Base-by-base conservation (phyloP, 2,113 vertebrate species). In the Acanthisitta chloris region DNA sequence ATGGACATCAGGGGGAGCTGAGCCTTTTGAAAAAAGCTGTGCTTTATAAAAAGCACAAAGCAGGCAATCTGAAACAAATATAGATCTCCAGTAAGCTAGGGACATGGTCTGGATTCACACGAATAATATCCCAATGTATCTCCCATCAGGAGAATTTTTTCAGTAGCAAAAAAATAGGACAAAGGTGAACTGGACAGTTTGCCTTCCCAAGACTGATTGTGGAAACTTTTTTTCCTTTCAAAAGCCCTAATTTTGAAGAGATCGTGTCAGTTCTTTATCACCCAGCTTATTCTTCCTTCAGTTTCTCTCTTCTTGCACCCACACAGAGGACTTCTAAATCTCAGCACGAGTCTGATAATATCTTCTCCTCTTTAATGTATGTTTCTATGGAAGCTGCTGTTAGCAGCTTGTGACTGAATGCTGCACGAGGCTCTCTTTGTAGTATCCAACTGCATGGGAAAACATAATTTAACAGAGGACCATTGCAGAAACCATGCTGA, bases 321-420 rank as follows among this genome's bases (percentile, higher is more conserved):
- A 52, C 55, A 87, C 3, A 25, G 86, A 84, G 31, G 83, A 87
- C 86, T 86, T 91, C 72, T 89, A 84, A 94, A 91, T 64, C 94
- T 87, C 88, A 92, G 92, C 83, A 94, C 0, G 40, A 94, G 81
- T 8, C 52, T 91, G 83, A 81, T 73, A 52, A 81, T 86, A 88
- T 95, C 69, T 81, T 94, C 48, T 83, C 24, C 46, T 78, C 43
- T 96, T 95, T 92, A 91, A 78, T 86, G 52, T 54, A 9, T 45
- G 19, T 92, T 94, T 92, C 72, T 74, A 40, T 0, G 1, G 69
- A 78, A 86, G 48, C 48, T 88, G 72, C 73, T 86, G 71, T 84
- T 92, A 91, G 51, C 65, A 70, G 48, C 65, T 81, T 89, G 69
- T 55, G 77, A 51, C 86, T 67, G 72, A 86, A 92, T 94, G 92